Evolutionary conservation across 2,113 vertebrate species (phyloP).

Genomic region (Pelecanus crispus): DNA sequence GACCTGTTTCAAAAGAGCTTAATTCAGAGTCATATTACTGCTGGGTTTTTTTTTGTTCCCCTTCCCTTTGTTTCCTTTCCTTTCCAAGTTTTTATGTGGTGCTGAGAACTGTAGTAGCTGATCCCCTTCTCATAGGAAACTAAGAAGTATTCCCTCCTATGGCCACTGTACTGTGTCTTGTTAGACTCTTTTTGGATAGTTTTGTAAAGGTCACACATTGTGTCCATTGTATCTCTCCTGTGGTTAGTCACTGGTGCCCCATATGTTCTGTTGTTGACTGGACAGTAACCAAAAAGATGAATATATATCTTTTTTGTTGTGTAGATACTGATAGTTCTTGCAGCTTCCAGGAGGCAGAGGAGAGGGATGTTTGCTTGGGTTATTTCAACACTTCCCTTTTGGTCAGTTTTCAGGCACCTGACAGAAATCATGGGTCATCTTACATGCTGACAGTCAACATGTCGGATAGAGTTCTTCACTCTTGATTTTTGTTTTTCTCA

Average conservation of each 20-base stretch:
- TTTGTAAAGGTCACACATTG: not conserved
- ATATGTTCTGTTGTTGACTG: not conserved
- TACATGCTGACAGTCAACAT: not conserved
- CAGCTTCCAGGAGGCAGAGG: not conserved
- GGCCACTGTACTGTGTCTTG: not conserved
- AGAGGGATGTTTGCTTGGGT: not conserved
- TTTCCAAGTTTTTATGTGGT: not conserved
- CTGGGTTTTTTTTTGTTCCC: not conserved
- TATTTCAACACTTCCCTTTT: not conserved
- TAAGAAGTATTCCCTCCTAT: not conserved
- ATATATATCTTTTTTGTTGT: not conserved
- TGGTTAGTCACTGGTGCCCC: not conserved
- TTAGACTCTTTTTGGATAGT: not conserved
- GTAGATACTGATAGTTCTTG: not conserved
- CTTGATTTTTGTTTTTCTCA: not conserved
- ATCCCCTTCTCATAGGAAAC: not conserved
- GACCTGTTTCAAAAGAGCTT: not conserved
- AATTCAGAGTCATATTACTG: not conserved
- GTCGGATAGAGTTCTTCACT: not conserved
- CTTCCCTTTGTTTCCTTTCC: not conserved
- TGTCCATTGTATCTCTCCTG: not conserved
- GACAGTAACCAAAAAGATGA: not conserved
- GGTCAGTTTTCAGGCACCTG: not conserved
- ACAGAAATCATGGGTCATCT: not conserved
- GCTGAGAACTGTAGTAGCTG: not conserved